These are phyloP conservation scores for Muscidifurax raptorellus DNA, from an alignment of 1,140 invertebrate species.

Conservation along the genomic window DNA sequence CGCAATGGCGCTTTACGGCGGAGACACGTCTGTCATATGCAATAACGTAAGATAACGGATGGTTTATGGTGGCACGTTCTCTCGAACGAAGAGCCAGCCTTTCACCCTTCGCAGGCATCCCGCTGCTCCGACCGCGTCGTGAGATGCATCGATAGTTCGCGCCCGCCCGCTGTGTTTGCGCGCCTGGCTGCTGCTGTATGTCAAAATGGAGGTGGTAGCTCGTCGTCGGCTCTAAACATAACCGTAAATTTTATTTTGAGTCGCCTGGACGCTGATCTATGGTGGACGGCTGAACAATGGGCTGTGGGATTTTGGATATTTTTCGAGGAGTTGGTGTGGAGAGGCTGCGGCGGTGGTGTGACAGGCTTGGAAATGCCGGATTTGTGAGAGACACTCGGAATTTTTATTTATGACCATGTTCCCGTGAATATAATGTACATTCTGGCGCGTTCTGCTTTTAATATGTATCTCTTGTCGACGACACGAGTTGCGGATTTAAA, in stretches of 20 bases:
- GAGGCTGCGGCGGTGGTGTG: too few species aligned
- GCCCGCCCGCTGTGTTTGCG: not conserved
- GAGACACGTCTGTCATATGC: conserved; percentile 59
- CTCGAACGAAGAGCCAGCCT: conserved; percentile 12
- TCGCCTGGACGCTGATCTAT: conserved; percentile 17
- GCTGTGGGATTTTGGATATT: not conserved
- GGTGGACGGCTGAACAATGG: not conserved
- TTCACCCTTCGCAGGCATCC: conserved; percentile 9
- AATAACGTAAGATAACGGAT: conserved; percentile 58
- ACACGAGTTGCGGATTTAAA: not conserved
- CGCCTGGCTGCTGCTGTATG: not conserved
- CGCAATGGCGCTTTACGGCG: conserved; percentile 47
- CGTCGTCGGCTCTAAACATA: conserved; percentile 22
- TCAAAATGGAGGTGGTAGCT: not conserved
- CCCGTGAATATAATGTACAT: too few species aligned
- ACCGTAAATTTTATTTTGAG: conserved; percentile 47
- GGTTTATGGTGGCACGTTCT: conserved; percentile 55
- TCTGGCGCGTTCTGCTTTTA: too few species aligned
- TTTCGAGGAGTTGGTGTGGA: not conserved
- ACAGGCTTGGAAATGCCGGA: not conserved
- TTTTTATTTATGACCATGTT: not conserved
- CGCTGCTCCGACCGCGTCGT: not conserved
- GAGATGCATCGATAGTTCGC: conserved; percentile 35
- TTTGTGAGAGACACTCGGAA: not conserved
- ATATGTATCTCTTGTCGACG: not conserved